Conservation (phyloP, 2,113 vertebrate species). For the Grantiella picta region DNA sequence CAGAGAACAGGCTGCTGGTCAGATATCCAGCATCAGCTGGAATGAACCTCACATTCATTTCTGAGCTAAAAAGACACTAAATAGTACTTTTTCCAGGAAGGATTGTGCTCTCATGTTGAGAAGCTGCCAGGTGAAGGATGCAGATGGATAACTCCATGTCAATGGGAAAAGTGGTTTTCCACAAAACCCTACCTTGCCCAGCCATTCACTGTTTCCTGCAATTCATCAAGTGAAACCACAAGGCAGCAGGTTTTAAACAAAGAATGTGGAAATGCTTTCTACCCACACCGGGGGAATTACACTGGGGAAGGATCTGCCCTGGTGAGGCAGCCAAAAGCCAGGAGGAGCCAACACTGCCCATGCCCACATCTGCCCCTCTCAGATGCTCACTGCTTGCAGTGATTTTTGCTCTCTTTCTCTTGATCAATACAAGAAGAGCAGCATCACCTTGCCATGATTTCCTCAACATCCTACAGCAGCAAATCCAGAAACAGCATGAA, state of each 20-base stretch:
- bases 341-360: fast-evolving
- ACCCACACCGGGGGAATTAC: background rate
- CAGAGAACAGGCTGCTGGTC: background rate
- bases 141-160: background rate
- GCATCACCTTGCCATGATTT: background rate
- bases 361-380: background rate
- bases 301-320: background rate
- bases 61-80: background rate
- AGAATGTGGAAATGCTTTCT: background rate
- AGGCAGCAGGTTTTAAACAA: background rate
- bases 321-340: background rate
- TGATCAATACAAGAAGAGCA: background rate
- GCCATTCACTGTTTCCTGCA: background rate
- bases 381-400: background rate
- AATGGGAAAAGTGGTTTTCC: background rate
- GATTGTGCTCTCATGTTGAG: background rate
- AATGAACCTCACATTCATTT: background rate
- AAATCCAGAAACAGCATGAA: background rate
- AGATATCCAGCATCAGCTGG: background rate
- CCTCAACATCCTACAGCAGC: background rate
- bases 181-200: background rate
- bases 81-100: background rate
- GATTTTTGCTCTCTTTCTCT: background rate
- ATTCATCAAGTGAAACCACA: background rate
- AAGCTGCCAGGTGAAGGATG: background rate